phyloP scores from a whole-genome alignment of 2,797 vertebrate genomes.

The Mionectes olivaceus region DNA sequence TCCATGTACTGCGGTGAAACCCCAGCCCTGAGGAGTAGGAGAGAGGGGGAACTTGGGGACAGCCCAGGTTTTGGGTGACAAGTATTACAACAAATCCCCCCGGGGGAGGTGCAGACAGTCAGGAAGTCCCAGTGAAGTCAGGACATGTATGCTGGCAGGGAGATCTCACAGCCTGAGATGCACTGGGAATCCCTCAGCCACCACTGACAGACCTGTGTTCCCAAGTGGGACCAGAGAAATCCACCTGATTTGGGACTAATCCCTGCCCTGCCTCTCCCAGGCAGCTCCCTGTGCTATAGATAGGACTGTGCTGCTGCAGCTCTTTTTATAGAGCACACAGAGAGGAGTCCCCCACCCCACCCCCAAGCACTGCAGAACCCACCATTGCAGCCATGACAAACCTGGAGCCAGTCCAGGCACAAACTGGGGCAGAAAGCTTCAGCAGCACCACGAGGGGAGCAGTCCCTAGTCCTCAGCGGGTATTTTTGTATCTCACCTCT shows the following conservation, averaged over 20 bases:
- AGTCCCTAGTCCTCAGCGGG: background rate
- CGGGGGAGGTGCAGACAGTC: background rate
- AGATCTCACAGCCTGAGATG: fast-evolving
- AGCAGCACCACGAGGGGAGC: fast-evolving
- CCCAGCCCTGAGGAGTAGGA: background rate
- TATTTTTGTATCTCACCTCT: background rate
- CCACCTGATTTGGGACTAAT: background rate
- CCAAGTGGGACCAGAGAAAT: background rate
- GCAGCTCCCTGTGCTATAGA: conserved; percentile 42
- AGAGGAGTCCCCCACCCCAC: background rate
- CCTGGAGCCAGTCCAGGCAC: background rate
- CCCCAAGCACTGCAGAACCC: background rate
- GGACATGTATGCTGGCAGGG: background rate
- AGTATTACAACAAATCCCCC: background rate
- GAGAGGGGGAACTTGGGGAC: background rate
- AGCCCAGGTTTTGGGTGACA: background rate
- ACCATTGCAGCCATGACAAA: fast-evolving
- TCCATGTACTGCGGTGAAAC: background rate
- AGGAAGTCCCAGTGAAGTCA: background rate
- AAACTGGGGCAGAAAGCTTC: background rate
- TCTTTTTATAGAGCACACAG: conserved; percentile 34
- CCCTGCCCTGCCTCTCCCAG: background rate
- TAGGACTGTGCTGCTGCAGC: background rate
- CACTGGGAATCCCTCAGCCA: background rate
- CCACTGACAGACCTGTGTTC: background rate